A percentile compares a stretch with the other conserved stretches of the same genome.
phyloP scores from a whole-genome alignment of 2,797 vertebrate genomes.

The Halcyon badia region DNA sequence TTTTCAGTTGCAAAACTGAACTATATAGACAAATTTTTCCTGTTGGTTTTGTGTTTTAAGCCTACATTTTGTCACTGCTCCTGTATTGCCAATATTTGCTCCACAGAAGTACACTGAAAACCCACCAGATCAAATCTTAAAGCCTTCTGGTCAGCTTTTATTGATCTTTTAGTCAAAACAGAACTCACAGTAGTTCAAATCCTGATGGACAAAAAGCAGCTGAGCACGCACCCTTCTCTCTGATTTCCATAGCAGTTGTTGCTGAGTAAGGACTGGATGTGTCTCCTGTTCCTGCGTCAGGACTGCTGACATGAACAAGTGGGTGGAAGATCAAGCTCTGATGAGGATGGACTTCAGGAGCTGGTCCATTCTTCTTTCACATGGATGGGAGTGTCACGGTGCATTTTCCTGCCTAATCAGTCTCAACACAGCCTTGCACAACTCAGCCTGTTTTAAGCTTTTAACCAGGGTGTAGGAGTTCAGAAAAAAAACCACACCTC shows the following conservation, averaged over 20 bases:
- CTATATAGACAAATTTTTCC: neutral
- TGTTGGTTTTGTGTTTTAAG: neutral
- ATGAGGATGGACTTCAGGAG: neutral
- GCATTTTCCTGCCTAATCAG: neutral
- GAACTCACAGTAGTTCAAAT: neutral
- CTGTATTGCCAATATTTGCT: neutral
- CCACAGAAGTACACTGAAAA: neutral
- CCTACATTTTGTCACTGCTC: neutral
- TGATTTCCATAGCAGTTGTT: slow-evolving; percentile 34
- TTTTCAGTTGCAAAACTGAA: neutral
- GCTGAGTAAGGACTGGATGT: slow-evolving; percentile 42
- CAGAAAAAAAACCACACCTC: neutral
- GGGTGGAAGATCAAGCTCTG: neutral
- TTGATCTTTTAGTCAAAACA: neutral
- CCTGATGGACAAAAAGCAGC: slow-evolving; percentile 4
- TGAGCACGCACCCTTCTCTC: neutral
- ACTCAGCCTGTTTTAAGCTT: slow-evolving; percentile 35
- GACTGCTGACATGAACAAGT: slow-evolving; percentile 39
- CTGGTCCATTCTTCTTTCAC: slow-evolving; percentile 22
- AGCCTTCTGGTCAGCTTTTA: neutral
- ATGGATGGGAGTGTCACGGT: slow-evolving; percentile 34
- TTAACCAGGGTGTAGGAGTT: slow-evolving; percentile 71
- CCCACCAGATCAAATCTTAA: neutral
- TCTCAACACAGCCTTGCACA: slow-evolving; percentile 51
- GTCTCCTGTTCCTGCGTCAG: neutral